A percentile compares a stretch with the other conserved stretches of the same genome.
phyloP scores from a whole-genome alignment of 2,888 invertebrate genomes.

The Gymnosoma rotundatum region DNA sequence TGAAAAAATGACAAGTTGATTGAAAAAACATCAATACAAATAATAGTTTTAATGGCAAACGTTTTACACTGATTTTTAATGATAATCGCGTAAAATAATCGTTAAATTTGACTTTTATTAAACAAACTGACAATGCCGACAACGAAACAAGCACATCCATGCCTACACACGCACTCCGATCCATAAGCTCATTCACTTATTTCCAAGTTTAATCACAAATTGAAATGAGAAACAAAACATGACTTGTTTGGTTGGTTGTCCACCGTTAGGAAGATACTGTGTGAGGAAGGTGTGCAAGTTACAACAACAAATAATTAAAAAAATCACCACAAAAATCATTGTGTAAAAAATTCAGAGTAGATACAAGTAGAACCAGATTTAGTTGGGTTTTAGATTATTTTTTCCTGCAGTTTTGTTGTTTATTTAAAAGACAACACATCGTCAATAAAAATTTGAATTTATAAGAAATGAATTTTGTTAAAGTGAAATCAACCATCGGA shows the following conservation, averaged over 20 bases:
- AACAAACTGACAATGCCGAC: slow-evolving; percentile 63
- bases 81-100: slow-evolving; percentile 76
- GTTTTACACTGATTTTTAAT: slow-evolving; percentile 74
- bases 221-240: slow-evolving; percentile 37
- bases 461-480: slow-evolving; percentile 34
- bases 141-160: slow-evolving; percentile 24
- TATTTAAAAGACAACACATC: slow-evolving; percentile 38
- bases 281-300: slow-evolving; percentile 28
- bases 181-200: slow-evolving; percentile 6
- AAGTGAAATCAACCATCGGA: slow-evolving; percentile 18
- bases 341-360: slow-evolving; percentile 10
- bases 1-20: slow-evolving; percentile 71
- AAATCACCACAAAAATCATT: slow-evolving; percentile 8
- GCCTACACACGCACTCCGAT: slow-evolving; percentile 9
- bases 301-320: slow-evolving; percentile 36
- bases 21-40: slow-evolving; percentile 73
- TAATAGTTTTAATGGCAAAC: slow-evolving; percentile 74
- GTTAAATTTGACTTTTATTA: slow-evolving; percentile 74
- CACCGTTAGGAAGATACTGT: slow-evolving; percentile 8
- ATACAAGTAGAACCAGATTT: slow-evolving; percentile 57
- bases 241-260: background rate
- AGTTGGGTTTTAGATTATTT: slow-evolving; percentile 26
- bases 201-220: slow-evolving; percentile 45
- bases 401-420: background rate
- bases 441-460: slow-evolving; percentile 64